Evolutionary conservation across 2,113 vertebrate species (phyloP).

Genomic region (Pavo muticus): DNA sequence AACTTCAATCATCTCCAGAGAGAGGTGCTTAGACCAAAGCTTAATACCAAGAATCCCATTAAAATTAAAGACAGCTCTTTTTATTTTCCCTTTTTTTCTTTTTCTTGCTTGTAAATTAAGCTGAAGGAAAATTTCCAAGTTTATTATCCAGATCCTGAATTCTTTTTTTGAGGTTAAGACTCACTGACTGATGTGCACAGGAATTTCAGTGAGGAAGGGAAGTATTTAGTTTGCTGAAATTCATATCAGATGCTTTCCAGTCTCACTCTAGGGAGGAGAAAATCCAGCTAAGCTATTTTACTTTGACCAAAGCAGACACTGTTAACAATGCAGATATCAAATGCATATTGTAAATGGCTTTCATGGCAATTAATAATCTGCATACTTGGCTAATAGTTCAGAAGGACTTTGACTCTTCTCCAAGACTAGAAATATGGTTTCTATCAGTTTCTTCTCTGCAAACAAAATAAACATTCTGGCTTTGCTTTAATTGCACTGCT

Average conservation of each 20-base stretch:
- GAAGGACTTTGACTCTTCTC: slow-evolving; percentile 38
- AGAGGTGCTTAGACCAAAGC: not conserved
- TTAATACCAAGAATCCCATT: not conserved
- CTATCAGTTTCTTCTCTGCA: slow-evolving; percentile 34
- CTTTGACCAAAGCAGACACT: slow-evolving; percentile 40
- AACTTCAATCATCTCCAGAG: not conserved
- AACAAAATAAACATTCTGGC: slow-evolving; percentile 8
- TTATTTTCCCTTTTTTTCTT: not conserved
- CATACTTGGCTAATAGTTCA: slow-evolving; percentile 37
- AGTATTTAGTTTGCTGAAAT: slow-evolving; percentile 28
- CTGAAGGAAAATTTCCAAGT: not conserved
- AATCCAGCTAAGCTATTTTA: slow-evolving; percentile 36
- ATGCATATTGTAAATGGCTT: slow-evolving; percentile 34
- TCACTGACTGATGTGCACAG: not conserved
- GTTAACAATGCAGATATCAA: slow-evolving; percentile 19
- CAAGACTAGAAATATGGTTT: slow-evolving; percentile 28
- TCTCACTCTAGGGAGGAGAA: not conserved
- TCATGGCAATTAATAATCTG: slow-evolving; percentile 64
- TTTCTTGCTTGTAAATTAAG: not conserved
- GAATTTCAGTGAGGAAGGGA: slow-evolving; percentile 10
- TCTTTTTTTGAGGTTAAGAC: not conserved
- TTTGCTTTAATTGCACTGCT: slow-evolving; percentile 23
- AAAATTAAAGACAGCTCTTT: not conserved
- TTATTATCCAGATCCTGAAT: not conserved
- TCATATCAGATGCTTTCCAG: not conserved